Evolutionary conservation across 2,797 vertebrate species (phyloP).

Genomic region (Pseudochromis fuscus): DNA sequence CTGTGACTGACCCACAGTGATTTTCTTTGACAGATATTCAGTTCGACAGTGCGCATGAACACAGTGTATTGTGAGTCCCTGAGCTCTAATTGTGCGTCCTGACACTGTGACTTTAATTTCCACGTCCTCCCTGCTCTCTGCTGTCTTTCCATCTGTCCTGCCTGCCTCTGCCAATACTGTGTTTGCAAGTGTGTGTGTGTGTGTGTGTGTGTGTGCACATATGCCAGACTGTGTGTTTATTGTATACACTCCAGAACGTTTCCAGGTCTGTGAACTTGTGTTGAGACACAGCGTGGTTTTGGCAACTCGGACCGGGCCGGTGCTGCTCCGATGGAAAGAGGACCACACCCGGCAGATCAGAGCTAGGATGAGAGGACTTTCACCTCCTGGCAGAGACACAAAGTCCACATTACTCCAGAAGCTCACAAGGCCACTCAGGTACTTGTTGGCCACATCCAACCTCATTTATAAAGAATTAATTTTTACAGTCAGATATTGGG

Average conservation of each 20-base stretch:
- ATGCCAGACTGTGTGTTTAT: conserved; percentile 48
- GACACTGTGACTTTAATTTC: conserved; percentile 78
- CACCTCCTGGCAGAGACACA: conserved; percentile 37
- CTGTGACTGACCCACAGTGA: background rate
- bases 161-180: conserved; percentile 57
- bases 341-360: conserved; percentile 26
- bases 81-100: conserved; percentile 65
- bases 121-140: conserved; percentile 64
- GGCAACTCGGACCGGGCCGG: conserved; percentile 13
- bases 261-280: conserved; percentile 68
- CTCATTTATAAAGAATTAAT: too few species aligned
- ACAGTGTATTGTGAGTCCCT: conserved; percentile 39
- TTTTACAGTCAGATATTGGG: too few species aligned
- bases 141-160: conserved; percentile 76
- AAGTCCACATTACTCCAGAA: conserved; percentile 16
- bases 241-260: conserved; percentile 43
- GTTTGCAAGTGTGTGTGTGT: conserved; percentile 14
- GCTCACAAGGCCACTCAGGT: conserved; percentile 31
- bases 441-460: conserved; percentile 33
- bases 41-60: conserved; percentile 5
- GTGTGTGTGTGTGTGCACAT: conserved; percentile 44
- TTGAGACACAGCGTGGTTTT: conserved; percentile 67
- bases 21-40: background rate
- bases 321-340: conserved; percentile 26
- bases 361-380: conserved; percentile 49